Conservation (phyloP, 2,888 invertebrate species). For the Cataglyphis livida region DNA sequence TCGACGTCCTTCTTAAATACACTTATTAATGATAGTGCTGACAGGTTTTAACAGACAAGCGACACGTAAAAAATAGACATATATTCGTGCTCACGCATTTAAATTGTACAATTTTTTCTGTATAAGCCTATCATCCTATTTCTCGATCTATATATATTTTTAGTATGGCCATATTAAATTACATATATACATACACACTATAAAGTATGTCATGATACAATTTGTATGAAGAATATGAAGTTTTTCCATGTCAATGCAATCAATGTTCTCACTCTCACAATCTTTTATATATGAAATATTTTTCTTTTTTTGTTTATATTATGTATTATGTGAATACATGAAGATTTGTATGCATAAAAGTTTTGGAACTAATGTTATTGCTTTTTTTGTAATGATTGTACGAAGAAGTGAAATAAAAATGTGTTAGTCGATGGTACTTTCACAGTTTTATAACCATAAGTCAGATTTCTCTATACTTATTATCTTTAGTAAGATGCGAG, state of each 20-base stretch:
- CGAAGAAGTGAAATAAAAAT: conserved; percentile 75
- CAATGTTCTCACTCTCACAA: conserved; percentile 52
- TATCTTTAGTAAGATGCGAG: background rate
- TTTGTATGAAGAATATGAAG: conserved; percentile 17
- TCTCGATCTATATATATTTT: conserved; percentile 69
- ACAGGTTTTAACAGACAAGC: conserved; percentile 29
- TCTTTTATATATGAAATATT: conserved; percentile 46
- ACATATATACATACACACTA: background rate
- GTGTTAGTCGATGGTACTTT: conserved; percentile 65
- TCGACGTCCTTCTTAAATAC: conserved; percentile 65
- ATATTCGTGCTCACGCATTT: conserved; percentile 58
- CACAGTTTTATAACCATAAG: background rate
- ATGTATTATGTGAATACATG: conserved; percentile 52
- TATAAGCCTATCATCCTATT: conserved; percentile 65
- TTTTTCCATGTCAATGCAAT: conserved; percentile 24
- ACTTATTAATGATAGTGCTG: conserved; percentile 47
- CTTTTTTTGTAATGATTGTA: conserved; percentile 77
- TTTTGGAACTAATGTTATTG: conserved; percentile 70
- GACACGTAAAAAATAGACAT: conserved; percentile 35
- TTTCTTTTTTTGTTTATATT: conserved; percentile 53
- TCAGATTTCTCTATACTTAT: background rate
- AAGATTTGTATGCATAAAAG: conserved; percentile 66
- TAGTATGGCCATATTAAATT: conserved; percentile 54
- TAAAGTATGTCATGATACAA: conserved; percentile 31
- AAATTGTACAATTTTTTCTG: conserved; percentile 71